Evolutionary conservation across 1,140 invertebrate species (phyloP), one percentile per base, ranked within the genome.

Genomic region (Sycophila sp.): DNA sequence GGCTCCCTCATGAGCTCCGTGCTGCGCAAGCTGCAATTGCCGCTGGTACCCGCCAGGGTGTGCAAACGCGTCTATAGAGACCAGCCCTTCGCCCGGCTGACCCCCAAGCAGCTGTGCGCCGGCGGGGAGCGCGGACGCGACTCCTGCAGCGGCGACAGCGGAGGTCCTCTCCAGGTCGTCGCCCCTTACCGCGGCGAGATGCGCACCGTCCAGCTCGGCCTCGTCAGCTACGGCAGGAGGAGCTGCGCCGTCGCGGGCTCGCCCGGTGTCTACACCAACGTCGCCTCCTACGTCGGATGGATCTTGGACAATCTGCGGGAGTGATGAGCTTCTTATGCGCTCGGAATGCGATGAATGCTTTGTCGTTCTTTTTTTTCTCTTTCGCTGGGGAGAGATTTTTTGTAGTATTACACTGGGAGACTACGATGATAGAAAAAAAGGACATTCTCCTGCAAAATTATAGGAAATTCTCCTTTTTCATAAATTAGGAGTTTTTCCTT

Each of bases 231-330:
- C 65, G 89, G 89, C 8, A 34, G 77, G 3, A 76, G 22, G 5
- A 62, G 49, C 7, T 90, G 89, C 69, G 91, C 89, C 0, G 75
- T 84, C 0, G 81, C 84, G 17, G 88, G 87, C 0, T 84, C 81
- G 40, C 91, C 91, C 3, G 90, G 89, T 0, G 89, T 92, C 2
- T 92, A 92, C 73, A 91, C 91, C 0, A 84, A 84, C 13, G 81
- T 92, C 0, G 77, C 82, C 0, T 82, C 88, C 65, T 92, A 91
- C 68, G 82, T 92, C 77, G 85, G 91, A 32, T 93, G 91, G 91
- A 90, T 92, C 65, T 75, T 88, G 60, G 76, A 87, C n/a, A 90
- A 84, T 5, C 80, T 94, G 15, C 74, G 10, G 28, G 72, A 77
- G 13, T 85, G 71, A 80, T 17, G 24, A 2, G 13, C 32, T 4